A percentile compares a stretch with the other conserved stretches of the same genome.
Evolutionary conservation across 2,797 vertebrate species (phyloP).

Genomic region (Microctenopoma lineatum): DNA sequence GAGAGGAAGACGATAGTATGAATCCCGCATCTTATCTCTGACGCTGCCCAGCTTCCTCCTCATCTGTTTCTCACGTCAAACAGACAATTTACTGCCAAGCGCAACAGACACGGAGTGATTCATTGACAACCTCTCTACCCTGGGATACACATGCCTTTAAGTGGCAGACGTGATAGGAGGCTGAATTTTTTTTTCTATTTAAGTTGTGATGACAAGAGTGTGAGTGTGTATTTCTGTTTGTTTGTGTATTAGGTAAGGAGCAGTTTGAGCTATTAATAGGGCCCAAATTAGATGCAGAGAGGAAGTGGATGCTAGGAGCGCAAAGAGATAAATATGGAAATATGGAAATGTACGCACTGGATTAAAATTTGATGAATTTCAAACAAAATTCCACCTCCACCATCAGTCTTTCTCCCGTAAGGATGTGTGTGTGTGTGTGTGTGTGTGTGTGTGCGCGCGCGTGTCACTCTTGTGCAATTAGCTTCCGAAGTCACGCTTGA

Average conservation of each 20-base stretch:
- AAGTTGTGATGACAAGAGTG: slow-evolving; percentile 32
- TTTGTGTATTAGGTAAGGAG: slow-evolving; percentile 39
- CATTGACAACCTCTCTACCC: slow-evolving; percentile 65
- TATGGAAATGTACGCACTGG: slow-evolving; percentile 78
- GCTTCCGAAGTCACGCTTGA: slow-evolving; percentile 75
- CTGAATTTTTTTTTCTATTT: slow-evolving; percentile 17
- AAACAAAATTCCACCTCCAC: slow-evolving; percentile 77
- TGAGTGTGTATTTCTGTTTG: slow-evolving; percentile 36
- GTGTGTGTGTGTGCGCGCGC: slow-evolving; percentile 12
- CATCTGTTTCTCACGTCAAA: slow-evolving; percentile 64
- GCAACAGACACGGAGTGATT: slow-evolving; percentile 64
- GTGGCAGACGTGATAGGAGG: slow-evolving; percentile 46
- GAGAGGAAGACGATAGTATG: slow-evolving; percentile 56
- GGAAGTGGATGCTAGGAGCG: slow-evolving; percentile 67
- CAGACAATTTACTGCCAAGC: slow-evolving; percentile 61
- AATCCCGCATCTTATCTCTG: slow-evolving; percentile 69
- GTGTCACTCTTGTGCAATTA: slow-evolving; percentile 80
- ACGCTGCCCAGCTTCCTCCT: slow-evolving; percentile 39
- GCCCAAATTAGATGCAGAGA: slow-evolving; percentile 65
- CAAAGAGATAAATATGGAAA: slow-evolving; percentile 80
- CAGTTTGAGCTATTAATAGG: slow-evolving; percentile 76
- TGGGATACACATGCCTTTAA: slow-evolving; percentile 60
- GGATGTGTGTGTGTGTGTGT: slow-evolving; percentile 42
- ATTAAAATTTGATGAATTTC: slow-evolving; percentile 83
- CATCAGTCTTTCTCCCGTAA: slow-evolving; percentile 60